phyloP scores from a whole-genome alignment of 1,140 invertebrate species.

The Hirudo medicinalis region DNA sequence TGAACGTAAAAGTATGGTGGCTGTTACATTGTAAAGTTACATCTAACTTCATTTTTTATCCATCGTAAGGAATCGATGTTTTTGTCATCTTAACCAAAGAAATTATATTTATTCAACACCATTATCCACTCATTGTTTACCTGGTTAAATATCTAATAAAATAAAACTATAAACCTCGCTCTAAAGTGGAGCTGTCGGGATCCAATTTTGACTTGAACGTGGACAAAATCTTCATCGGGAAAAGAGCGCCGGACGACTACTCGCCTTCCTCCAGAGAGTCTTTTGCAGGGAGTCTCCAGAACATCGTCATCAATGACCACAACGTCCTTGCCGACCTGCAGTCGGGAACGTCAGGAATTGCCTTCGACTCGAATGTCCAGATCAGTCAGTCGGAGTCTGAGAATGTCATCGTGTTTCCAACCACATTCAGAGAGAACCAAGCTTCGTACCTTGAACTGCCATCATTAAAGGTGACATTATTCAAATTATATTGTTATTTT shows the following conservation, averaged over 20 bases:
- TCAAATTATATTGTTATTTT: too few species aligned
- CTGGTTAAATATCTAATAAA: too few species aligned
- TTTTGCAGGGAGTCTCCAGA: conserved; percentile 33
- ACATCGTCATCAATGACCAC: conserved; percentile 28
- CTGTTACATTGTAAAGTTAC: too few species aligned
- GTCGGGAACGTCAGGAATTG: conserved; percentile 8
- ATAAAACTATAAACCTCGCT: too few species aligned
- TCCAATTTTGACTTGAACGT: conserved; percentile 24
- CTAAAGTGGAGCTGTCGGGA: conserved; percentile 20
- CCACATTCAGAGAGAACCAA: conserved; percentile 27
- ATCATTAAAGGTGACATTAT: conserved; percentile 19
- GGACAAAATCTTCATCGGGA: conserved; percentile 24
- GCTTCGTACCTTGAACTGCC: conserved; percentile 28
- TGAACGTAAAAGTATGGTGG: too few species aligned
- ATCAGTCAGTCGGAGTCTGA: conserved; percentile 3
- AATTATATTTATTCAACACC: too few species aligned
- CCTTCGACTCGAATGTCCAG: neutral
- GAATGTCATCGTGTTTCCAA: conserved; percentile 25
- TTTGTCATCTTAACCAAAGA: too few species aligned
- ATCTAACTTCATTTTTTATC: too few species aligned
- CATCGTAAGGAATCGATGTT: too few species aligned
- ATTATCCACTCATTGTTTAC: too few species aligned
- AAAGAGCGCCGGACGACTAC: conserved; percentile 13
- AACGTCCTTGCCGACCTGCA: conserved; percentile 22
- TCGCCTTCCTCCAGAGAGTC: conserved; percentile 19